phyloP scores from a whole-genome alignment of 2,888 invertebrate genomes.

The Harpalus rubripes region DNA sequence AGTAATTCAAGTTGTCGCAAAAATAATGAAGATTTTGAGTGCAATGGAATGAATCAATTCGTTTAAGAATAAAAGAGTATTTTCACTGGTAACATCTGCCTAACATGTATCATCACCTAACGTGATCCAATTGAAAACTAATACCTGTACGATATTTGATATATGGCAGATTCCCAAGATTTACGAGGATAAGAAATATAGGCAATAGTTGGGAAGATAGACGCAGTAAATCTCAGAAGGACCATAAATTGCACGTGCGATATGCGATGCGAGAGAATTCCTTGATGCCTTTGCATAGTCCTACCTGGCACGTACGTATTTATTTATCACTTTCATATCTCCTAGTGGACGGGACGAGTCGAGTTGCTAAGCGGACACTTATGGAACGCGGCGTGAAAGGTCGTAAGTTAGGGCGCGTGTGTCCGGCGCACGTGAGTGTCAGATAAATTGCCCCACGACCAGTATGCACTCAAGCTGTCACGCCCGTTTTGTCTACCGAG shows the following conservation, averaged over 20 bases:
- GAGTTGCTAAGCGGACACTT: slow-evolving; percentile 57
- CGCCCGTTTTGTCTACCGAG: slow-evolving; percentile 60
- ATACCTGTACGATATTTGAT: slow-evolving; percentile 75
- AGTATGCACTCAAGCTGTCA: slow-evolving; percentile 68
- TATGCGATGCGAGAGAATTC: slow-evolving; percentile 75
- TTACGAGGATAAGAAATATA: slow-evolving; percentile 76
- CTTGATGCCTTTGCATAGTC: slow-evolving; percentile 72
- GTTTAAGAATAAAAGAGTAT: neutral
- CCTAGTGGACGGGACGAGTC: slow-evolving; percentile 45
- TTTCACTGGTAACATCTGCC: slow-evolving; percentile 59
- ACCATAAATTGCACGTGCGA: slow-evolving; percentile 78
- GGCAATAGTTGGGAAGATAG: slow-evolving; percentile 77
- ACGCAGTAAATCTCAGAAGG: slow-evolving; percentile 77
- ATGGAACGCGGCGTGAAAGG: slow-evolving; percentile 68
- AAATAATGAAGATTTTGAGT: too few relatives aligned
- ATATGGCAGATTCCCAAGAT: slow-evolving; percentile 75
- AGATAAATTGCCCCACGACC: slow-evolving; percentile 68
- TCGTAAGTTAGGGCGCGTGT: slow-evolving; percentile 66
- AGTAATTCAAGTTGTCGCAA: too few relatives aligned
- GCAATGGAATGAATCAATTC: too few relatives aligned
- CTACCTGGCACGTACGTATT: slow-evolving; percentile 73
- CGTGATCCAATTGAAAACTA: slow-evolving; percentile 75
- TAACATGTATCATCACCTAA: slow-evolving; percentile 70
- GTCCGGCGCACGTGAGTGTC: slow-evolving; percentile 68
- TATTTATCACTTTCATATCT: slow-evolving; percentile 74